Conservation (phyloP, 1,140 invertebrate species). For the Neodiprion lecontei region DNA sequence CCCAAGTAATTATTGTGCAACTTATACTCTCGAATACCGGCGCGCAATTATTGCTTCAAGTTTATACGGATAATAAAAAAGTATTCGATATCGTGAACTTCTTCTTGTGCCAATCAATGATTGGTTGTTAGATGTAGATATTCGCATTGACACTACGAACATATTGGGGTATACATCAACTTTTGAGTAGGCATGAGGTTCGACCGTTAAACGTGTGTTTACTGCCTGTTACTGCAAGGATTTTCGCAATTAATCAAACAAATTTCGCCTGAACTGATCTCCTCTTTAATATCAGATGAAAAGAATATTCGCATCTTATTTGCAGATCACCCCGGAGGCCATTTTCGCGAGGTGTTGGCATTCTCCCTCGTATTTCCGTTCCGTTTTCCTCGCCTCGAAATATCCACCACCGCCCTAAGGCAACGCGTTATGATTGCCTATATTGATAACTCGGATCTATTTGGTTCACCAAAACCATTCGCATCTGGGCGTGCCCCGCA, state of each 20-base stretch:
- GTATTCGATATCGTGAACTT: too few relatives aligned
- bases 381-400: not conserved
- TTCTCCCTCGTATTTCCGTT: not conserved
- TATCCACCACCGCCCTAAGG: conserved; percentile 6
- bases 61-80: too few relatives aligned
- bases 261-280: not conserved
- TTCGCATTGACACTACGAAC: too few relatives aligned
- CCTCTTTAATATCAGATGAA: not conserved
- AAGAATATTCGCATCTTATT: not conserved
- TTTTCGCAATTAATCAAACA: not conserved
- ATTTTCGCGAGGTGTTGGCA: not conserved
- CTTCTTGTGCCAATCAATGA: too few relatives aligned
- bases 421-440: conserved; percentile 24
- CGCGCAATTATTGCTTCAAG: too few relatives aligned
- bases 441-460: conserved; percentile 23
- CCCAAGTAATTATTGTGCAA: too few relatives aligned
- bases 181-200: too few relatives aligned
- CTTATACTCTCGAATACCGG: too few relatives aligned
- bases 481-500: conserved; percentile 19
- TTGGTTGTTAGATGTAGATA: too few relatives aligned
- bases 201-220: too few relatives aligned
- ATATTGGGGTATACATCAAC: too few relatives aligned
- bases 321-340: not conserved
- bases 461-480: conserved; percentile 19
- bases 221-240: not conserved